Base-by-base conservation (phyloP, 2,113 vertebrate species). In the Aphelocoma coerulescens region DNA sequence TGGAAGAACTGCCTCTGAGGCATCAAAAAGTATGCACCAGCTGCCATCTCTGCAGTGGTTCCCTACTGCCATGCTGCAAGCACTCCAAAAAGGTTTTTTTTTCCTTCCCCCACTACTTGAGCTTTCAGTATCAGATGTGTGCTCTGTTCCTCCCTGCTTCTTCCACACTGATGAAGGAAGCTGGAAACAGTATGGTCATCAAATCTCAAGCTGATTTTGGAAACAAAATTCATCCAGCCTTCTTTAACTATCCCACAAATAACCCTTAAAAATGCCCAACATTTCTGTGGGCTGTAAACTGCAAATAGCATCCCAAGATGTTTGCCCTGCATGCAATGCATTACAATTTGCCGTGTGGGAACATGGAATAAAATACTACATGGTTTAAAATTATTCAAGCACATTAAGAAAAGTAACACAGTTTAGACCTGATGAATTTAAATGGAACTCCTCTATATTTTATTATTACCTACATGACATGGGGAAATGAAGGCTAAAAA, bases 241-340 rank as follows among this genome's bases (percentile, higher is more conserved):
- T 78, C 80, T 89, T 32, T 76, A n/a, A 85, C 71, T 79, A 82
- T 57, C 75, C 67, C 10, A 6, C 82, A 95, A 93, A 95, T 93
- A 95, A 90, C 71, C 43, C 59, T 73, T 83, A 73, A 88, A 95
- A 96, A 89, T 66, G 77, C 59, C 35, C 1, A 7, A 90, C 91
- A 94, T 93, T 94, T 95, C 83, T 94, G 92, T 91, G 93, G 89
- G 93, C 95, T 94, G 82, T 54, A 71, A 91, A 94, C 88, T 91
- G 72, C 63, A 93, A 85, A 96, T 51, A 96, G 82, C 32, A 93
- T 85, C 71, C 54, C 0, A 6, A 89, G 66, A 95, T 43, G 52
- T 44, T 73, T 89, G 74, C 59, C 78, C 87, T 85, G 26, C 49
- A 76, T 71, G 75, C 54, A 93, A 69, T 39, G 67, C 67, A 63